A percentile compares a stretch with the other conserved stretches of the same genome.
Conservation (phyloP, 2,888 invertebrate species). For the Nephrocerus scutellatus region DNA sequence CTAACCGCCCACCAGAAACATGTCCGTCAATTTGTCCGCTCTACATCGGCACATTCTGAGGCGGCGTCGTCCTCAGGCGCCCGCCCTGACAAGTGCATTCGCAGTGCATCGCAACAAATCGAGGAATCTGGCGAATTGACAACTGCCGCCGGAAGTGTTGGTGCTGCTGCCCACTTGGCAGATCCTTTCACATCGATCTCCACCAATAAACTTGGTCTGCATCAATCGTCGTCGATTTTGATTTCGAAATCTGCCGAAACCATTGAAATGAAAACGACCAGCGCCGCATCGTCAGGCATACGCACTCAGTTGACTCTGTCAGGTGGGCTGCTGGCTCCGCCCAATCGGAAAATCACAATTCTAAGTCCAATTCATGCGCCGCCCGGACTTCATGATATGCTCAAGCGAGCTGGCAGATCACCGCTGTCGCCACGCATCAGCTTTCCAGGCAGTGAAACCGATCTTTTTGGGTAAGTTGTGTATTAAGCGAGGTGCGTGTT, state of each 20-base stretch:
- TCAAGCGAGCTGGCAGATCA: conserved; percentile 44
- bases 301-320: conserved; percentile 46
- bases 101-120: conserved; percentile 46
- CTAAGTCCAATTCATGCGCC: conserved; percentile 66
- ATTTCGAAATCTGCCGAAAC: conserved; percentile 48
- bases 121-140: conserved; percentile 32
- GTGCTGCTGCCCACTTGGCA: conserved; percentile 18
- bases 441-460: conserved; percentile 45
- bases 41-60: conserved; percentile 47
- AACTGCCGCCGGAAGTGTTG: conserved; percentile 19
- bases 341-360: conserved; percentile 61
- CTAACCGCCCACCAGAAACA: conserved; percentile 47
- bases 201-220: conserved; percentile 38
- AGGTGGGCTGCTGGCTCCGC: conserved; percentile 45
- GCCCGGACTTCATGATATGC: conserved; percentile 53
- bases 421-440: conserved; percentile 46
- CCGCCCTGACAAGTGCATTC: conserved; percentile 43
- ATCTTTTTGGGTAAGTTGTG: conserved; percentile 45
- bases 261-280: conserved; percentile 44
- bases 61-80: conserved; percentile 30
- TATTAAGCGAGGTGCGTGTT: background rate
- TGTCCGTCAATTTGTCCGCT: conserved; percentile 47
- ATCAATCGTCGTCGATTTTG: conserved; percentile 45
- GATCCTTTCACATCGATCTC: conserved; percentile 24
- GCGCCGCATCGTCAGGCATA: conserved; percentile 36